These are phyloP conservation scores for Helogale parvula DNA, from an alignment of 2,113 vertebrate species.

Conservation along the genomic window DNA sequence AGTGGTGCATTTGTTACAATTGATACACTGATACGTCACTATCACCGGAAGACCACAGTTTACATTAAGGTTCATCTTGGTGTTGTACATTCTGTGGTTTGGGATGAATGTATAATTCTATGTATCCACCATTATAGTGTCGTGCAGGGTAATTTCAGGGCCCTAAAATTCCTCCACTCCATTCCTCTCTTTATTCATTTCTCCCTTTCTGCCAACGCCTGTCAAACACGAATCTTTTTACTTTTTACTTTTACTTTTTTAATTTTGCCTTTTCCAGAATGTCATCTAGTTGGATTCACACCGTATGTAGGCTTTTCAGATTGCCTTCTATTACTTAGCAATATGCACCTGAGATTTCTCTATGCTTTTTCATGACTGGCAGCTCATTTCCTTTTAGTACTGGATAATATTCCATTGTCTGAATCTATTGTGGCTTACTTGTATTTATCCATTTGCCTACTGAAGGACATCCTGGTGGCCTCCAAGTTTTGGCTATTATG, in stretches of 20 bases:
- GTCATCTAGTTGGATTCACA: not conserved
- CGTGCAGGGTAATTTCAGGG: not conserved
- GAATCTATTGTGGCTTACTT: not conserved
- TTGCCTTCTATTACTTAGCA: not conserved
- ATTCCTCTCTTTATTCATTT: not conserved
- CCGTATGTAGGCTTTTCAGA: not conserved
- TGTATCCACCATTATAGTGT: not conserved
- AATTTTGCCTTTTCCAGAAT: not conserved
- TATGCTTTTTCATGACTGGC: not conserved
- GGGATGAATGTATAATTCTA: not conserved
- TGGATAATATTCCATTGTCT: not conserved
- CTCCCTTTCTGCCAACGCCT: not conserved
- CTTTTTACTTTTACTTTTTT: not conserved
- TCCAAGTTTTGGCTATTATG: not conserved
- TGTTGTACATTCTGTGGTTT: not conserved
- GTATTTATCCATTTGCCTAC: not conserved
- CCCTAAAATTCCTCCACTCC: not conserved
- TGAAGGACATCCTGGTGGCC: not conserved
- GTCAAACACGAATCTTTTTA: not conserved
- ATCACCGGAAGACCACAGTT: not conserved
- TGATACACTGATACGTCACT: not conserved
- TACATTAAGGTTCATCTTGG: not conserved
- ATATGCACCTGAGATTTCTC: not conserved
- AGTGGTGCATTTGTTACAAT: not conserved
- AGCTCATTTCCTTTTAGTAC: not conserved